Evolutionary conservation across 1,140 invertebrate genomes (phyloP).

Genomic region (Apis laboriosa): DNA sequence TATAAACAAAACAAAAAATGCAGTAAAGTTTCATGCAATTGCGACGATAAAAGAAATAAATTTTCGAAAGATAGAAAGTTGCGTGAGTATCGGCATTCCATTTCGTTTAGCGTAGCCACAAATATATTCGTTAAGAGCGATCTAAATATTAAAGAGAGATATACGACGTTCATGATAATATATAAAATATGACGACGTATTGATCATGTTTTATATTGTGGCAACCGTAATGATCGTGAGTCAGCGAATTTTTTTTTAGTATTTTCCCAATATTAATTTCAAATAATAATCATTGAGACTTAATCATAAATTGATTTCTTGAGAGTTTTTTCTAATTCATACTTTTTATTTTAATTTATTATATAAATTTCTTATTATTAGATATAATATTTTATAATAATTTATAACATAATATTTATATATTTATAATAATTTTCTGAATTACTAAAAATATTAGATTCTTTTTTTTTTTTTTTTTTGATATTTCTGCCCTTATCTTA

Average conservation of each 20-base stretch:
- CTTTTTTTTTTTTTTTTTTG: too few species aligned
- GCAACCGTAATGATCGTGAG: background rate
- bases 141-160: background rate
- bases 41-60: background rate
- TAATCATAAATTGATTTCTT: conserved; percentile 25
- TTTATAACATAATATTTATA: too few species aligned
- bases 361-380: too few species aligned
- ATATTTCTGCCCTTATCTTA: too few species aligned
- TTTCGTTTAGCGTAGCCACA: conserved; percentile 9
- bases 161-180: conserved; percentile 24
- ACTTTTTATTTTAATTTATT: too few species aligned
- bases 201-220: conserved; percentile 25
- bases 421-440: too few species aligned
- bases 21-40: background rate
- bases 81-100: conserved; percentile 17
- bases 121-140: background rate
- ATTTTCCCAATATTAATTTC: conserved; percentile 54
- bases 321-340: conserved; percentile 20
- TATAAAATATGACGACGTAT: conserved; percentile 44
- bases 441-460: too few species aligned
- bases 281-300: conserved; percentile 54
- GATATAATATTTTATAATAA: too few species aligned
- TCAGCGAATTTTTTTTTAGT: conserved; percentile 25
- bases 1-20: background rate
- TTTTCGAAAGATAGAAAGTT: background rate